A percentile compares a stretch with the other conserved stretches of the same genome.
phyloP scores from a whole-genome alignment of 2,888 invertebrate genomes.

The Melieria crassipennis region DNA sequence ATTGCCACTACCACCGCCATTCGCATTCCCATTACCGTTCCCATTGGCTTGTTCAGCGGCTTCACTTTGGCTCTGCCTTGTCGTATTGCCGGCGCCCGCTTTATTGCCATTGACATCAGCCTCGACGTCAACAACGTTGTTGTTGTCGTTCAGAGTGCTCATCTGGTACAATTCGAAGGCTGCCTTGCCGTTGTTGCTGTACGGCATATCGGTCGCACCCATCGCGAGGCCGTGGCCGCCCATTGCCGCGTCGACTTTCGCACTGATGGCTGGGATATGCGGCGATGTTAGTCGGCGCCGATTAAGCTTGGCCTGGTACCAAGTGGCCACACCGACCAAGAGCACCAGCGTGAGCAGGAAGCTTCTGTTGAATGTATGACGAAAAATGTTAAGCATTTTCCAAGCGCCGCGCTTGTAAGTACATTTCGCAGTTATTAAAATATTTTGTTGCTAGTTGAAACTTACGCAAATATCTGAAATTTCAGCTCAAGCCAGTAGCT shows the following conservation, averaged over 20 bases:
- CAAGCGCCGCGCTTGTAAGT: too few species aligned
- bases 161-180: constrained; percentile 64
- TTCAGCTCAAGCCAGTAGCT: constrained; percentile 72
- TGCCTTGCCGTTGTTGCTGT: constrained; percentile 60
- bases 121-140: constrained; percentile 51
- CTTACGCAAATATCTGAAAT: constrained; percentile 75
- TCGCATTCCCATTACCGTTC: constrained; percentile 14
- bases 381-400: not conserved
- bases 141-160: constrained; percentile 56
- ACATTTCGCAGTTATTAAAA: not conserved
- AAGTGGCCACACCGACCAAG: constrained; percentile 71
- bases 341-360: constrained; percentile 54
- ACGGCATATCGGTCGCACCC: constrained; percentile 37
- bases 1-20: constrained; percentile 8
- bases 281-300: constrained; percentile 46
- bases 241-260: constrained; percentile 49
- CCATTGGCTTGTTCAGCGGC: constrained; percentile 26
- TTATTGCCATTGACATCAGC: constrained; percentile 59
- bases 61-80: constrained; percentile 10
- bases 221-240: constrained; percentile 15
- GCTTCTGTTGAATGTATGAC: constrained; percentile 53
- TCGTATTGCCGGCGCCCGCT: constrained; percentile 39
- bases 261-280: constrained; percentile 54
- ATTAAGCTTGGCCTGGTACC: constrained; percentile 71
- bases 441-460: constrained; percentile 45